Evolutionary conservation across 2,888 invertebrate genomes (phyloP).

Genomic region (Lomographa bimaculata): DNA sequence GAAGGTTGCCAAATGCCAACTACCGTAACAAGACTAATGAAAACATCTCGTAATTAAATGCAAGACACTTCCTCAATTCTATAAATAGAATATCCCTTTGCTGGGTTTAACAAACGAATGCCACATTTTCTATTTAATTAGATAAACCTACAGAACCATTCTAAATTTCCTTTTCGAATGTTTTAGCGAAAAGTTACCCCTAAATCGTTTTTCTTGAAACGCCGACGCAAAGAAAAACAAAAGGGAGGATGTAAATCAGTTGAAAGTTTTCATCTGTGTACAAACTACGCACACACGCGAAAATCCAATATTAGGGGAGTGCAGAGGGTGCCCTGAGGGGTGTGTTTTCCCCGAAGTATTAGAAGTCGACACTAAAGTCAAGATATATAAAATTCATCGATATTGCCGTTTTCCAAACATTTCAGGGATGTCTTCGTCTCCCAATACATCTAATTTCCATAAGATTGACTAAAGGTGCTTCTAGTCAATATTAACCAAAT

Average conservation of each 20-base stretch:
- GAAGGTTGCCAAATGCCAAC: slow-evolving; percentile 23
- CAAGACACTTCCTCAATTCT: slow-evolving; percentile 3
- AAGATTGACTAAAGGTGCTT: slow-evolving; percentile 14
- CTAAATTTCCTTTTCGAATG: slow-evolving; percentile 15
- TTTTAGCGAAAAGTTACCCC: slow-evolving; percentile 11
- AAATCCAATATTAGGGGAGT: slow-evolving; percentile 72
- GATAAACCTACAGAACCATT: slow-evolving; percentile 4
- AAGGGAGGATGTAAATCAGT: slow-evolving; percentile 57
- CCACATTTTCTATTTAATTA: slow-evolving; percentile 1
- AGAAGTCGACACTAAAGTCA: slow-evolving; percentile 60
- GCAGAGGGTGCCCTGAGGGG: slow-evolving; percentile 58
- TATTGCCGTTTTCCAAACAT: slow-evolving; percentile 62
- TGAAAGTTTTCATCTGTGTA: slow-evolving; percentile 63
- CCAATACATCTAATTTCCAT: slow-evolving; percentile 21
- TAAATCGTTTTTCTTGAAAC: slow-evolving; percentile 26
- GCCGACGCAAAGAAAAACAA: slow-evolving; percentile 32
- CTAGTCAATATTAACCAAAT: slow-evolving; percentile 1
- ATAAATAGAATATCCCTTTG: slow-evolving; percentile 1
- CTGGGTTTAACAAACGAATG: not conserved
- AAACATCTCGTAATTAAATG: slow-evolving; percentile 4
- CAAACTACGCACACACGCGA: slow-evolving; percentile 60
- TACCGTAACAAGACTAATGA: slow-evolving; percentile 10
- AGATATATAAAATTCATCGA: slow-evolving; percentile 76
- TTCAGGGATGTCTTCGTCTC: slow-evolving; percentile 16
- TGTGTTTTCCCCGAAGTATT: slow-evolving; percentile 72